phyloP scores from a whole-genome alignment of 2,797 vertebrate species.

The Distichodus sexfasciatus region DNA sequence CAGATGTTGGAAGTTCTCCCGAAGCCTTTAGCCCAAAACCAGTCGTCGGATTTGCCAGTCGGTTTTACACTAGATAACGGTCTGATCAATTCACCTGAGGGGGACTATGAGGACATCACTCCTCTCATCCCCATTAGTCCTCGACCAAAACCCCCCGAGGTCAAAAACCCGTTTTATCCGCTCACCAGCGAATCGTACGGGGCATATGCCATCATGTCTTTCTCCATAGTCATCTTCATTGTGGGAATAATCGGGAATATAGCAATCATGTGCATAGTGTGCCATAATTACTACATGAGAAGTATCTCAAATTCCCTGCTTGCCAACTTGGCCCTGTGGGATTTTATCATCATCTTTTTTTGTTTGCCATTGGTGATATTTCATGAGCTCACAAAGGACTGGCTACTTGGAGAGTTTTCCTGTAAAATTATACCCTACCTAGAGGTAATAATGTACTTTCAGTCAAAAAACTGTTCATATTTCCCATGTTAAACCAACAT shows the following conservation, averaged over 20 bases:
- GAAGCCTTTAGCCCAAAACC: slow-evolving; percentile 64
- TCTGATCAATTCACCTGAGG: slow-evolving; percentile 51
- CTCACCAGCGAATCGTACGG: slow-evolving; percentile 83
- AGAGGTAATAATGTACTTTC: slow-evolving; percentile 78
- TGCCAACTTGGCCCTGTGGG: slow-evolving; percentile 96
- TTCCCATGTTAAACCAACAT: too few relatives aligned
- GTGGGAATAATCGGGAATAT: slow-evolving; percentile 91
- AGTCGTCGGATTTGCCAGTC: slow-evolving; percentile 41
- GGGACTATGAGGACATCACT: slow-evolving; percentile 54
- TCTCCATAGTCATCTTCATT: slow-evolving; percentile 83
- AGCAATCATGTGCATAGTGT: slow-evolving; percentile 96
- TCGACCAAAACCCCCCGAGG: slow-evolving; percentile 57
- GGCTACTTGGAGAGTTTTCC: slow-evolving; percentile 94
- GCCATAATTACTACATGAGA: slow-evolving; percentile 97
- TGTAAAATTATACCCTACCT: slow-evolving; percentile 96
- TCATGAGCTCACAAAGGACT: slow-evolving; percentile 90
- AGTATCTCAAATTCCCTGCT: slow-evolving; percentile 96
- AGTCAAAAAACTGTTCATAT: too few relatives aligned
- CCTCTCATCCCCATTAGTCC: slow-evolving; percentile 58
- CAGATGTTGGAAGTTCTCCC: slow-evolving; percentile 36
- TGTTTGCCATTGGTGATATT: slow-evolving; percentile 93
- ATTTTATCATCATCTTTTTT: slow-evolving; percentile 92
- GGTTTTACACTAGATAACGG: slow-evolving; percentile 54
- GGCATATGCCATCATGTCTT: slow-evolving; percentile 83
- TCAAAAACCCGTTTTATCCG: slow-evolving; percentile 92